Evolutionary conservation across 2,888 invertebrate genomes (phyloP).

Genomic region (Drosophila fungiperda): DNA sequence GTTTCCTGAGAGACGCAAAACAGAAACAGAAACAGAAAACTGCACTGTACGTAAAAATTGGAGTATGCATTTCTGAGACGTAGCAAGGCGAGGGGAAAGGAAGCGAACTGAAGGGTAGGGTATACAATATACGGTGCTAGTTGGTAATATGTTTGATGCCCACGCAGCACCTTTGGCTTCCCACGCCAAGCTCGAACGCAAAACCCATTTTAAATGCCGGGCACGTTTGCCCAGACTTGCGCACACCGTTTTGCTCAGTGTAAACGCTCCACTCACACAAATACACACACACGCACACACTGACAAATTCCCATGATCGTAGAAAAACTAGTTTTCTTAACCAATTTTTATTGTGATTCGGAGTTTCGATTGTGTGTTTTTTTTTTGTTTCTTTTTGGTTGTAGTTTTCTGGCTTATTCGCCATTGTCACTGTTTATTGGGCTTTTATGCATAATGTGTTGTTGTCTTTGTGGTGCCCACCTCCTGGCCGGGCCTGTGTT

Average conservation of each 20-base stretch:
- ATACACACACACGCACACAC: slow-evolving; percentile 25
- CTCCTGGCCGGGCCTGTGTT: slow-evolving; percentile 41
- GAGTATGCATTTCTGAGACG: slow-evolving; percentile 21
- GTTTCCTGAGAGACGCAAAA: slow-evolving; percentile 47
- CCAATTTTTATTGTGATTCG: slow-evolving; percentile 73
- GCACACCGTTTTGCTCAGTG: slow-evolving; percentile 62
- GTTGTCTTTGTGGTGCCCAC: slow-evolving; percentile 39
- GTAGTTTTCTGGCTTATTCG: slow-evolving; percentile 41
- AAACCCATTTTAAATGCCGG: slow-evolving; percentile 58
- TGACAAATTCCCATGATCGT: slow-evolving; percentile 40
- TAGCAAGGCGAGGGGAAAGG: slow-evolving; percentile 5
- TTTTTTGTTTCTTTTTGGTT: slow-evolving; percentile 26
- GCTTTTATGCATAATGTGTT: slow-evolving; percentile 66
- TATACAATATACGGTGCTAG: slow-evolving; percentile 21
- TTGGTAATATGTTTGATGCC: slow-evolving; percentile 37
- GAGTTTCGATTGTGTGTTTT: slow-evolving; percentile 60
- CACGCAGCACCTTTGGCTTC: slow-evolving; percentile 64
- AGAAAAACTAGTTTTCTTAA: slow-evolving; percentile 75
- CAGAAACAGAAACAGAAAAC: slow-evolving; percentile 32
- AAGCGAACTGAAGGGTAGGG: slow-evolving; percentile 13
- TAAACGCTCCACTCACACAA: slow-evolving; percentile 42
- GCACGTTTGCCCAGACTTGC: slow-evolving; percentile 60
- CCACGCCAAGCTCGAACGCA: slow-evolving; percentile 56
- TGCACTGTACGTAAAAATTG: slow-evolving; percentile 47
- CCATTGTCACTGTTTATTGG: slow-evolving; percentile 36